A percentile compares a stretch with the other conserved stretches of the same genome.
phyloP scores from a whole-genome alignment of 2,888 invertebrate genomes.

The Latrodectus hesperus region DNA sequence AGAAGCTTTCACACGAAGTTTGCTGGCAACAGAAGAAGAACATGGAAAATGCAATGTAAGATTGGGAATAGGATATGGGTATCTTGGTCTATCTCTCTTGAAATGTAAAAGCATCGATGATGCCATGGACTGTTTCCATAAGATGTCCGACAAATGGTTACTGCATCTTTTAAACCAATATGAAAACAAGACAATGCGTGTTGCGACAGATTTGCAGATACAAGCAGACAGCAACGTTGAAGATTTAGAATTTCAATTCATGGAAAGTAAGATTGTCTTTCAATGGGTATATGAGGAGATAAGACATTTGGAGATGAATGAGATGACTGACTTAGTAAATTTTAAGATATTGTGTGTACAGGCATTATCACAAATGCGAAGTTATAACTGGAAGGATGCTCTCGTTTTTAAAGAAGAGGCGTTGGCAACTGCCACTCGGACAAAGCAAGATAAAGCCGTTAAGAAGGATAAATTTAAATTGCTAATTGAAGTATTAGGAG shows the following conservation, averaged over 20 bases:
- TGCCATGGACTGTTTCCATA: conserved; percentile 49
- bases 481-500: conserved; percentile 26
- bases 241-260: conserved; percentile 51
- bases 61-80: conserved; percentile 36
- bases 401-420: conserved; percentile 50
- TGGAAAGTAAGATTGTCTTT: conserved; percentile 41
- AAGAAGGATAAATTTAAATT: neutral
- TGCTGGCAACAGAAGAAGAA: conserved; percentile 19
- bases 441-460: conserved; percentile 34
- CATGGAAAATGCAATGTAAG: conserved; percentile 20
- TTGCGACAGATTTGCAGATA: conserved; percentile 34
- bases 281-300: conserved; percentile 36
- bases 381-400: neutral
- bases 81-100: conserved; percentile 30
- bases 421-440: conserved; percentile 42
- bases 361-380: conserved; percentile 20
- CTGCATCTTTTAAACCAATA: conserved; percentile 34
- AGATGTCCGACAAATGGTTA: conserved; percentile 52
- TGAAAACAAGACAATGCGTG: conserved; percentile 18
- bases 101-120: conserved; percentile 30
- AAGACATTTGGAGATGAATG: conserved; percentile 24
- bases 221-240: neutral
- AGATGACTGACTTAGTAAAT: conserved; percentile 32
- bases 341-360: conserved; percentile 59
- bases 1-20: conserved; percentile 36